Evolutionary conservation across 2,888 invertebrate species (phyloP), one percentile per base, ranked within the genome.

Genomic region (Emesis russula): DNA sequence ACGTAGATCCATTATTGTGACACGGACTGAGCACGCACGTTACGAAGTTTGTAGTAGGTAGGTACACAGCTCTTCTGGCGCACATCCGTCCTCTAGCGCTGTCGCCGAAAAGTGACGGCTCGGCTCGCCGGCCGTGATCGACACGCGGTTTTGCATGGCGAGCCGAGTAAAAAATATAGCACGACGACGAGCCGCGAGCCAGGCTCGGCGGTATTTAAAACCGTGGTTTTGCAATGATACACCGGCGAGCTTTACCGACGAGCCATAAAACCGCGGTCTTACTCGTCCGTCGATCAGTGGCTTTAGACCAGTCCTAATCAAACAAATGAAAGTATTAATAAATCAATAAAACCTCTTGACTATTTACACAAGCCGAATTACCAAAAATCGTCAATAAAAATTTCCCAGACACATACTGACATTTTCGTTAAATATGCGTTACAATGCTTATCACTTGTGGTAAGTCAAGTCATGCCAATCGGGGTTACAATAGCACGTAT

Each of bases 1-100:
- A 86, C 86, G 87, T 33, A 90, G 85, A 90, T 87, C 89, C 82
- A 81, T 70, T 84, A 86, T 85, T 89, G 44, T 81, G 77, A 84
- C 63, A 81, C 33, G 48, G 44, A 58, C 44, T 48, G 53, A 44
- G 44, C 44, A 44, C 44, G 44, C 44, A 44, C 44, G 44, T 44
- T 44, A 44, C 44, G 44, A 44, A 44, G 44, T 44, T 44, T 44
- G 44, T 44, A 44, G 44, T 44, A 44, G 44, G 44, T 44, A 44
- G 44, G 44, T 44, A 44, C 44, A 44, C 44, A 44, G 44, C 44
- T 44, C 44, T 44, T 44, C 44, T 48, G 73, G 58, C 44, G 73
- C 81, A 58, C 81, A 73, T 81, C 36, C 81, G 81, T 81, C 73
- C 81, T 81, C 81, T 81, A 58, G 73, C 71, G 74, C 81, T 76